Evolutionary conservation across 2,113 vertebrate genomes (phyloP).

Genomic region (Cepphus grylle): DNA sequence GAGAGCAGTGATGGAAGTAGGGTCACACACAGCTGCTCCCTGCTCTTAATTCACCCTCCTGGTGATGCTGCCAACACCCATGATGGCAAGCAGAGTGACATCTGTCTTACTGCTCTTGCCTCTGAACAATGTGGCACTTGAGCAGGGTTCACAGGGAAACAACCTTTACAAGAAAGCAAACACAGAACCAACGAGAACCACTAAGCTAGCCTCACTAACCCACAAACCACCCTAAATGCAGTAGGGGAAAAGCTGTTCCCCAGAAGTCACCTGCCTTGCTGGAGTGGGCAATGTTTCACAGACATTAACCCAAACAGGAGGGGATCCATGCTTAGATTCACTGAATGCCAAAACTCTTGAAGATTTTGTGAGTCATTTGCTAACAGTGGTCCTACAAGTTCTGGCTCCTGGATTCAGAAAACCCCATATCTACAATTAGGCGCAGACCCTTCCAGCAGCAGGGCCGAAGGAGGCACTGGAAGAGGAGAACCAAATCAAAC

Average conservation of each 20-base stretch:
- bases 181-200: background rate
- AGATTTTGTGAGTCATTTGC: background rate
- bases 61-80: accelerated
- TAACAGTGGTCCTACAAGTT: background rate
- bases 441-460: background rate
- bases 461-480: background rate
- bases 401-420: background rate
- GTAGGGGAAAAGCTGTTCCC: background rate
- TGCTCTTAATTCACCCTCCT: background rate
- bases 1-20: background rate
- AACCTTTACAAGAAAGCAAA: background rate
- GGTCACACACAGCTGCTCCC: background rate
- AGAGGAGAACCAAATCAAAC: background rate
- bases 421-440: background rate
- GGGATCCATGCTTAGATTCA: background rate
- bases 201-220: background rate
- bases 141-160: background rate
- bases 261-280: background rate
- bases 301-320: background rate
- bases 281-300: background rate
- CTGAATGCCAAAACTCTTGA: background rate
- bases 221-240: background rate
- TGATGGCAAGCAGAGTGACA: background rate
- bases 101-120: background rate
- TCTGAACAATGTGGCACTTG: background rate